Conservation (phyloP, 92 coral and sea anemone genomes). For the Pocillopora meandrina region DNA sequence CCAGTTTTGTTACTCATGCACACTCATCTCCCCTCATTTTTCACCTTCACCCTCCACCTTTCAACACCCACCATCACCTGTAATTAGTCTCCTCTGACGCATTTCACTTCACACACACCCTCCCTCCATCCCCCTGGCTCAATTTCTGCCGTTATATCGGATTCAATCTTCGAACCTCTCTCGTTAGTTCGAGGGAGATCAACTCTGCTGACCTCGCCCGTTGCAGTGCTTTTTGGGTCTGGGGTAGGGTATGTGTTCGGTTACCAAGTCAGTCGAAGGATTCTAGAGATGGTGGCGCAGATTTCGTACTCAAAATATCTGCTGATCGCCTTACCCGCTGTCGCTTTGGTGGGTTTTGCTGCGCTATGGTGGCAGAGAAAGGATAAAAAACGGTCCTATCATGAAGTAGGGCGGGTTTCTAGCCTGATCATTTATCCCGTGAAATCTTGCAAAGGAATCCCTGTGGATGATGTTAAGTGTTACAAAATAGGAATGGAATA, state of each 20-base stretch:
- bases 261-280: background rate
- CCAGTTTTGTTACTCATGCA: too few species aligned
- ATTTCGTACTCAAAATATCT: constrained; percentile 25
- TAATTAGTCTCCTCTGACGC: too few species aligned
- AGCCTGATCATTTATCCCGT: constrained; percentile 59
- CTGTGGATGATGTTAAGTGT: constrained; percentile 52
- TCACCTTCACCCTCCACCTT: too few species aligned
- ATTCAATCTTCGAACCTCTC: background rate
- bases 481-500: constrained; percentile 41
- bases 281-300: background rate
- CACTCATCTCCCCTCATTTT: too few species aligned
- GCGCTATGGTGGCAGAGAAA: constrained; percentile 48
- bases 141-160: too few species aligned
- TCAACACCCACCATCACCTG: too few species aligned
- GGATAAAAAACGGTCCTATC: constrained; percentile 12
- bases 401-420: constrained; percentile 55
- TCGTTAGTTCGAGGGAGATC: background rate
- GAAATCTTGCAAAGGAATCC: constrained; percentile 65
- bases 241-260: too few species aligned
- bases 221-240: too few species aligned
- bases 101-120: too few species aligned
- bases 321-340: constrained; percentile 26
- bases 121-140: too few species aligned
- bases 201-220: too few species aligned
- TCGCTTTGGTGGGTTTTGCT: constrained; percentile 27